Base-by-base conservation (phyloP, 2,888 invertebrate species). In the Macrophya annulata region DNA sequence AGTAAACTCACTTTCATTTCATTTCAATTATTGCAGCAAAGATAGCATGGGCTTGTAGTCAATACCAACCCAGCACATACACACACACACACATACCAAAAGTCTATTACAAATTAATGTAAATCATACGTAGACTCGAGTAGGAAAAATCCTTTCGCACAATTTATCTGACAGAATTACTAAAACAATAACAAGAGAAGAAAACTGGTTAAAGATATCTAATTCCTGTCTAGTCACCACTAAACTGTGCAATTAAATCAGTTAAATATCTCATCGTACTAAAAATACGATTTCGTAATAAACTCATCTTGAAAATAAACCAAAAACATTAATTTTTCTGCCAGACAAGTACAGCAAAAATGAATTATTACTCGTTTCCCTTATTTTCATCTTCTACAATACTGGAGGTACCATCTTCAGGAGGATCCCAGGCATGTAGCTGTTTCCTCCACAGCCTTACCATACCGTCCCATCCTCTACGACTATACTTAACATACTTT, bases 381-480 rank as follows among this genome's bases (percentile, higher is more conserved):
- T 77, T 21, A 84, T 86, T 71, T 12, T 87, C 84, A 55, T 74
- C 85, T 62, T 71, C 48, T 37, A 86, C 87, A 55, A 76, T 82
- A 72, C 84, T 85, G 9, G 85, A 86, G 17, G 84, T 84, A 15
- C 86, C 88, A 45, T 88, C 90, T 43, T 91, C 89, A 0, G 94
- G 93, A 31, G 95, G 95, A 93, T 98, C 98, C 95, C 96, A 98
- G 86, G 95, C 94, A 92, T 99, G 99, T 74, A 99, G 94, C 88
- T 96, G 95, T 90, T 96, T 96, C 82, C 98, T 96, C 99, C 99
- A 99, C 86, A 97, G 95, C 92, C 96, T 97, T 0, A 99, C 96
- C 88, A 98, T 95, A 45, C 96, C 96, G 93, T 99, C 99, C 97
- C 98, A 99, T 15, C 97, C 98, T 88, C 99, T 95, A 68, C 99